Base-by-base conservation (phyloP, 2,797 vertebrate genomes). In the Acipenser transmontanus region DNA sequence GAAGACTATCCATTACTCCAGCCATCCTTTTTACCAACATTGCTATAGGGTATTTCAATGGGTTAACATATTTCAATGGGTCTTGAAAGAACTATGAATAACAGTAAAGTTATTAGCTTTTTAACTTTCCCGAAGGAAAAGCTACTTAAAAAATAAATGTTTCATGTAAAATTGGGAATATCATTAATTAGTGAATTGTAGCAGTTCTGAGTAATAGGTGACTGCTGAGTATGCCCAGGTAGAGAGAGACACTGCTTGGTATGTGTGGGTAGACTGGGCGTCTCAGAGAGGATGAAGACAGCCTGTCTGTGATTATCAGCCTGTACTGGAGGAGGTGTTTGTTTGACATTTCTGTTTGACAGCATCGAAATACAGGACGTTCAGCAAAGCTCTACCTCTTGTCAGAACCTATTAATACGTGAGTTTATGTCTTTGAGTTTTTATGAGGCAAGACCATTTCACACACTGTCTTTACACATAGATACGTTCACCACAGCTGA, bases 271-370 rank as follows among this genome's bases (percentile, higher is more conserved):
- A 50, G 61, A 56, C 47, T 13, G 14, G 8, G 81, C 70, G 64
- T 78, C 82, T 84, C 80, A 78, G 85, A 83, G 88, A 88, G 89
- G 88, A 79, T 81, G 86, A 87, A 86, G 87, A 88, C 88, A 84
- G 85, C 83, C 88, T 88, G 86, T 91, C 90, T 82, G 85, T 84
- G 87, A 92, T 93, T 92, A 91, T 83, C 81, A 81, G 84, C 80
- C 73, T 70, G 78, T 91, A 91, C 89, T 89, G 89, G 87, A 92
- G 87, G 88, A 92, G 85, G 90, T 89, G 91, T 91, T 91, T 91
- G 91, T 91, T 92, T 91, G 88, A 92, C 91, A 89, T 82, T 85
- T 80, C 77, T 83, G 80, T 87, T 83, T 92, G 91, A 91, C 91
- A 88, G 89, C 84, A 77, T 73, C 77, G 79, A 88, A 89, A 92